A percentile compares a stretch with the other conserved stretches of the same genome.
Evolutionary conservation across 2,113 vertebrate genomes (phyloP).

Genomic region (Sinocyclocheilus anophthalmus): DNA sequence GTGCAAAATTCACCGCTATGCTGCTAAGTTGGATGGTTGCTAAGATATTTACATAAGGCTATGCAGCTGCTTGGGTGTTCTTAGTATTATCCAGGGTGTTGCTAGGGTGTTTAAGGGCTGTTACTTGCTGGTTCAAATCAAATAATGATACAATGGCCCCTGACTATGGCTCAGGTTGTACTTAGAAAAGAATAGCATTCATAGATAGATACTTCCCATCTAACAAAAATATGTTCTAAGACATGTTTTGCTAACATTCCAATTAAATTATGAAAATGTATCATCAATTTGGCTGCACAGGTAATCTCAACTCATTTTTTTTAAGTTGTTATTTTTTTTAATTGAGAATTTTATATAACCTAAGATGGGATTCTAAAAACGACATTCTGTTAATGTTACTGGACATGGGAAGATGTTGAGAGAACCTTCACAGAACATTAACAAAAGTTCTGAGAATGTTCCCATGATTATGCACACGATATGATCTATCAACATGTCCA

Average conservation of each 20-base stretch:
- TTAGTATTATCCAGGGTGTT: not conserved
- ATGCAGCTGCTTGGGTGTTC: not conserved
- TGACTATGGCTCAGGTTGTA: not conserved
- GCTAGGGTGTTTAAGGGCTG: too few species aligned
- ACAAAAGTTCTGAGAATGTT: not conserved
- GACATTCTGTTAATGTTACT: not conserved
- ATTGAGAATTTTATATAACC: too few species aligned
- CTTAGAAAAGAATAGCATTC: too few species aligned
- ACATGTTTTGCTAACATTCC: too few species aligned
- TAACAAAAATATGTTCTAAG: too few species aligned
- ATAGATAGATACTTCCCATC: too few species aligned
- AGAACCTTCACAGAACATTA: not conserved
- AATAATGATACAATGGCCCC: not conserved
- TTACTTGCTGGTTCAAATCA: not conserved
- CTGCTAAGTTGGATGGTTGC: not conserved
- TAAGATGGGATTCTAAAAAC: too few species aligned
- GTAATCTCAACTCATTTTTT: not conserved
- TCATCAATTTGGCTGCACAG: not conserved
- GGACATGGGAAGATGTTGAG: not conserved
- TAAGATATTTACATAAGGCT: not conserved
- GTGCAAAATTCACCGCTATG: not conserved
- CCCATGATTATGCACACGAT: not conserved
- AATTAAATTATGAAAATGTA: too few species aligned
- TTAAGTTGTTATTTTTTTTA: too few species aligned
- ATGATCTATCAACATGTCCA: not conserved